A percentile compares a stretch with the other conserved stretches of the same genome.
phyloP scores from a whole-genome alignment of 2,113 vertebrate genomes.

The Xenus cinereus region DNA sequence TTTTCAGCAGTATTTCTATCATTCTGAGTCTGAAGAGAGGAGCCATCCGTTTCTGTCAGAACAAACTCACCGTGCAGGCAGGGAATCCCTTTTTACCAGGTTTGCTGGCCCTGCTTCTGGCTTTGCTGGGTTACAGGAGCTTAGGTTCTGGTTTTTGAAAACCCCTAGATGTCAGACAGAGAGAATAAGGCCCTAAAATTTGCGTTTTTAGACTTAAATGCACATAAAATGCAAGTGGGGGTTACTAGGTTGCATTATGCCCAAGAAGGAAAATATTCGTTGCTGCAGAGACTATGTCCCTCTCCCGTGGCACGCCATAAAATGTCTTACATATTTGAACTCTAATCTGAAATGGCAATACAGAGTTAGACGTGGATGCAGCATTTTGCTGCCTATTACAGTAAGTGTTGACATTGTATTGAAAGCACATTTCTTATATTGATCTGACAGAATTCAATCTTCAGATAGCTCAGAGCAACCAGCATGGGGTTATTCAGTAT shows the following conservation, averaged over 20 bases:
- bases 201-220: neutral
- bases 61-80: neutral
- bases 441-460: conserved; percentile 59
- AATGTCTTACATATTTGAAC: conserved; percentile 7
- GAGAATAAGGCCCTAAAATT: neutral
- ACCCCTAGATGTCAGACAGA: neutral
- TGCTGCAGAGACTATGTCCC: neutral
- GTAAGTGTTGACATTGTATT: conserved; percentile 22
- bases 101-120: neutral
- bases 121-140: neutral
- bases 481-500: conserved; percentile 24
- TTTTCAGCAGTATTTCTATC: neutral
- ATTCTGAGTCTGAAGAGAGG: neutral
- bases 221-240: neutral
- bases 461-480: neutral
- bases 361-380: neutral
- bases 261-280: neutral
- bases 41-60: neutral
- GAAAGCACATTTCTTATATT: conserved; percentile 42
- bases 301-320: neutral
- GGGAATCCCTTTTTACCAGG: neutral
- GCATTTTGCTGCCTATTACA: conserved; percentile 53
- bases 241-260: neutral
- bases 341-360: conserved; percentile 25
- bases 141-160: neutral